These are phyloP conservation scores for Reinhardtius hippoglossoides DNA, from an alignment of 2,113 vertebrate genomes.

Conservation along the genomic window DNA sequence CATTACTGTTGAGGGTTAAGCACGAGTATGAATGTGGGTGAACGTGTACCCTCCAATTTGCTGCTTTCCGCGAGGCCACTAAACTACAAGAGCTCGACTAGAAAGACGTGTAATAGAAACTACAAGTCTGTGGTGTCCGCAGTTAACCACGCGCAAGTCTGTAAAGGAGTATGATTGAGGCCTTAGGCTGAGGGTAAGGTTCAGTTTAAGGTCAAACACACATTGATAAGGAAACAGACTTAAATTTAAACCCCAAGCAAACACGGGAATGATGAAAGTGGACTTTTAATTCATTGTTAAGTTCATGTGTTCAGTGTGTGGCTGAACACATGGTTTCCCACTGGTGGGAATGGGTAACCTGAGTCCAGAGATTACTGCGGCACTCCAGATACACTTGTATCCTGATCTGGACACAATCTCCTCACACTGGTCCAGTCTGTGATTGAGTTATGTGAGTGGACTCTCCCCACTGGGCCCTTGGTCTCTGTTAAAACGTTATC, in stretches of 20 bases:
- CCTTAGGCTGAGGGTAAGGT: neutral
- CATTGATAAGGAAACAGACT: too few relatives aligned
- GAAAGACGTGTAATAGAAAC: neutral
- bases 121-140: neutral
- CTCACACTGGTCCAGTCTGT: neutral
- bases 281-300: too few relatives aligned
- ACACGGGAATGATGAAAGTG: too few relatives aligned
- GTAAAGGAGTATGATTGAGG: neutral
- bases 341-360: neutral
- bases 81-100: neutral
- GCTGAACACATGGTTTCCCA: too few relatives aligned
- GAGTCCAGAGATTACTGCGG: neutral
- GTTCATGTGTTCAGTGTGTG: too few relatives aligned
- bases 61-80: neutral
- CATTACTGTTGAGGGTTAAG: neutral
- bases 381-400: neutral
- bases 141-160: neutral
- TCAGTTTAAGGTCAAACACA: neutral
- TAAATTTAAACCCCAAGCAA: neutral
- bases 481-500: conserved; percentile 55
- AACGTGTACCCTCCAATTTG: neutral
- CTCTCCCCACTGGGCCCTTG: conserved; percentile 29
- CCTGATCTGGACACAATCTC: conserved; percentile 10
- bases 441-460: conserved; percentile 28
- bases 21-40: too few relatives aligned